Evolutionary conservation across 2,113 vertebrate species (phyloP).

Genomic region (Tragelaphus imberbis): DNA sequence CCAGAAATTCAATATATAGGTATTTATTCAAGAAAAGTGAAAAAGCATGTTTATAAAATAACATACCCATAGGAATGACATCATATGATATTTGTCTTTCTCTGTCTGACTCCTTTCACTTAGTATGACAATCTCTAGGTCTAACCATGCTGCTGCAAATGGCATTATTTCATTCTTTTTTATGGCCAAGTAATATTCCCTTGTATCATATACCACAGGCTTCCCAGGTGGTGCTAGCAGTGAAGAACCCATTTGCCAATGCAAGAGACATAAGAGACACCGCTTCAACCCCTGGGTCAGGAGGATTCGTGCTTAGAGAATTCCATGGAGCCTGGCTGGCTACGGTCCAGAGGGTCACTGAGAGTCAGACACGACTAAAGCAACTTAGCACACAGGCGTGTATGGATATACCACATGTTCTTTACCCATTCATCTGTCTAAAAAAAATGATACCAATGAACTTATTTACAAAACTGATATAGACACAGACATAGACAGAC

Average conservation of each 20-base stretch:
- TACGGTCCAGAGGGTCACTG: background rate
- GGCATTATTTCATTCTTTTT: background rate
- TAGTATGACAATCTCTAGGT: background rate
- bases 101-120: background rate
- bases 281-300: background rate
- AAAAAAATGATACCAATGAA: background rate
- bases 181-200: background rate
- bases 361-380: background rate
- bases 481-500: background rate
- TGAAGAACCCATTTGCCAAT: background rate
- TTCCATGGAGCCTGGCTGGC: background rate
- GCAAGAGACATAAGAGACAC: background rate
- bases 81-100: background rate
- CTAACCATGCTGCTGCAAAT: background rate
- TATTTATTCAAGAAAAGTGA: background rate
- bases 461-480: background rate
- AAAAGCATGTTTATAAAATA: background rate
- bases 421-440: background rate
- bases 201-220: background rate
- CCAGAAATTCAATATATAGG: background rate
- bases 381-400: fast-evolving
- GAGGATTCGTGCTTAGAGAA: background rate
- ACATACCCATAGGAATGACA: background rate
- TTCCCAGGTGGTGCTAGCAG: background rate
- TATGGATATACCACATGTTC: background rate